phyloP scores from a whole-genome alignment of 1,140 invertebrate species.

The Myzus persicae region DNA sequence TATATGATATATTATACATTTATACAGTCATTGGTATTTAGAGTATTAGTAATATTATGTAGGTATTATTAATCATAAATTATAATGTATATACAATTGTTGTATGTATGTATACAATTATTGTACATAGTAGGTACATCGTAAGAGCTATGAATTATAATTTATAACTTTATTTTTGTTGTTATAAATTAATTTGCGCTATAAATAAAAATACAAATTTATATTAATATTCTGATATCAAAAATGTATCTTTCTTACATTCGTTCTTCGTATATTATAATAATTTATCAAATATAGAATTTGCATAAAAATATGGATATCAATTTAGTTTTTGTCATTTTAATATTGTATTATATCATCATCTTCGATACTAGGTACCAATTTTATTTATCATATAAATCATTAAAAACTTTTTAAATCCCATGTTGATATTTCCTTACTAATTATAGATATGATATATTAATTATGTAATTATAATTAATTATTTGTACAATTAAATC shows the following conservation, averaged over 20 bases:
- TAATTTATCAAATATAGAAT: neutral
- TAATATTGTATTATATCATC: neutral
- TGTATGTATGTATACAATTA: too few species aligned
- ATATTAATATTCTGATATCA: neutral
- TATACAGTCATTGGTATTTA: too few species aligned
- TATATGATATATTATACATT: too few species aligned
- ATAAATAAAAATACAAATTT: neutral
- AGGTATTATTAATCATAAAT: too few species aligned
- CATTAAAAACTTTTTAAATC: slow-evolving; percentile 2
- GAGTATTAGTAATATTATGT: too few species aligned
- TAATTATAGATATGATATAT: neutral
- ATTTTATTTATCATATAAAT: slow-evolving; percentile 4
- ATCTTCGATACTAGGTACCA: neutral
- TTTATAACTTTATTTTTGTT: too few species aligned
- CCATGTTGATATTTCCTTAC: neutral
- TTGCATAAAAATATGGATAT: neutral
- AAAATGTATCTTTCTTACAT: neutral
- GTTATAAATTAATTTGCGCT: too few species aligned
- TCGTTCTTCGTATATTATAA: neutral
- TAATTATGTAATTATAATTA: slow-evolving; percentile 5
- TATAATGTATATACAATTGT: too few species aligned
- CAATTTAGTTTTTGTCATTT: neutral
- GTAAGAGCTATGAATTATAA: too few species aligned
- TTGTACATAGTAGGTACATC: too few species aligned
- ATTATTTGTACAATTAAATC: neutral